A percentile compares a stretch with the other conserved stretches of the same genome.
These are phyloP conservation scores for Daktulosphaira vitifoliae DNA, from an alignment of 1,140 invertebrate genomes.

Conservation along the genomic window DNA sequence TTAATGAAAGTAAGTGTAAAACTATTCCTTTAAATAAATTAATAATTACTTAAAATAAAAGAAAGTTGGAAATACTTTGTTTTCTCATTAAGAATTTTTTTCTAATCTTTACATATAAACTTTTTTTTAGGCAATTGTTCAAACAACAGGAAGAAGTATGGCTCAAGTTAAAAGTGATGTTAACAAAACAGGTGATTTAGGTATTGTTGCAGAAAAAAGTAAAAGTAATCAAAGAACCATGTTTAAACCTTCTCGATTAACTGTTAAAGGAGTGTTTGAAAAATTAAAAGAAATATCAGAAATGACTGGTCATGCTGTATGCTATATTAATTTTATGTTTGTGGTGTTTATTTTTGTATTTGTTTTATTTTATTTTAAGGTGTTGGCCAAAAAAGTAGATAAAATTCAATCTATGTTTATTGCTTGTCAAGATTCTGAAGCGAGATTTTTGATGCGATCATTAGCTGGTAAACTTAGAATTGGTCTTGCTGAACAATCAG, in stretches of 20 bases:
- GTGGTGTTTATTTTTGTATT: background rate
- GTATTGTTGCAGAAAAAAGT: slow-evolving; percentile 84
- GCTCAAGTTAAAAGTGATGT: slow-evolving; percentile 79
- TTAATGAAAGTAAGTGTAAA: slow-evolving; percentile 62
- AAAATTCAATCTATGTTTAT: slow-evolving; percentile 89
- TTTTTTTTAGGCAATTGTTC: slow-evolving; percentile 61
- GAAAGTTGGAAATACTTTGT: too few species aligned
- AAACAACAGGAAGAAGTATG: slow-evolving; percentile 78
- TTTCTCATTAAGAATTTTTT: too few species aligned
- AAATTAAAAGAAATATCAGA: slow-evolving; percentile 84
- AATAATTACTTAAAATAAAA: background rate
- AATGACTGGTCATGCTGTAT: slow-evolving; percentile 60
- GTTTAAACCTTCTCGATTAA: slow-evolving; percentile 62
- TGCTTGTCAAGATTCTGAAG: slow-evolving; percentile 82
- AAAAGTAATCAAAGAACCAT: slow-evolving; percentile 82
- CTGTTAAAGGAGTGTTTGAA: slow-evolving; percentile 63
- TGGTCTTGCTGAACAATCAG: slow-evolving; percentile 92
- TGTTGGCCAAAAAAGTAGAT: slow-evolving; percentile 78
- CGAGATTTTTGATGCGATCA: slow-evolving; percentile 84
- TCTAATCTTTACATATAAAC: too few species aligned
- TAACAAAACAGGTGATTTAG: slow-evolving; percentile 76
- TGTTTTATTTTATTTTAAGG: slow-evolving; percentile 46
- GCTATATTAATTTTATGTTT: slow-evolving; percentile 16
- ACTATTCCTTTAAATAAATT: background rate
- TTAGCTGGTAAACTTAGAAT: slow-evolving; percentile 91